Conservation (phyloP, 1,140 invertebrate genomes). For the Pogonomyrmex californicus region DNA sequence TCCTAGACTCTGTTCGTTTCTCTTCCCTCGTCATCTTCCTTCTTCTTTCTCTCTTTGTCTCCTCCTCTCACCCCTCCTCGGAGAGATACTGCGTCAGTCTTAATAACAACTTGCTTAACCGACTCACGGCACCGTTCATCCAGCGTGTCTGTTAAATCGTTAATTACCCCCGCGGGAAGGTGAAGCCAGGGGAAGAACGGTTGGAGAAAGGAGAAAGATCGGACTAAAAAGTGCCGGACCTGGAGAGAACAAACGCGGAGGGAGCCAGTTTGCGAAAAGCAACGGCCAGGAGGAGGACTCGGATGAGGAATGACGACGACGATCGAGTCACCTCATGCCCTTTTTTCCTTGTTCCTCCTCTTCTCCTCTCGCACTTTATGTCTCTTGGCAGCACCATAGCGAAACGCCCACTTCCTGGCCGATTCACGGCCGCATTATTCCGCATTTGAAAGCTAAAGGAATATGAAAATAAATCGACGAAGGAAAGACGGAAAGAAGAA, state of each 20-base stretch:
- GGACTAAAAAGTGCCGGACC: conserved; percentile 9
- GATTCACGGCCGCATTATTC: conserved; percentile 45
- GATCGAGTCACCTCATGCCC: conserved; percentile 6
- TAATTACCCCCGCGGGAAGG: conserved; percentile 78
- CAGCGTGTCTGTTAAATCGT: conserved; percentile 83
- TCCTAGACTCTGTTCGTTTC: conserved; percentile 12
- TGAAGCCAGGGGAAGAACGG: background rate
- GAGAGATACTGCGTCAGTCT: conserved; percentile 70
- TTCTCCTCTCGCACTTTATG: background rate
- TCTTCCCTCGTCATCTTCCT: background rate
- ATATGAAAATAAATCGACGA: conserved; percentile 4
- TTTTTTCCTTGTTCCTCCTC: conserved; percentile 11
- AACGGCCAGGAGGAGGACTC: background rate
- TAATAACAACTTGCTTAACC: conserved; percentile 84
- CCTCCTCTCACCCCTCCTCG: background rate
- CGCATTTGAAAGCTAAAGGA: conserved; percentile 26
- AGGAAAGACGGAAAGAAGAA: background rate
- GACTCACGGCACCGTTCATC: conserved; percentile 75
- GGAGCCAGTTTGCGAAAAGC: conserved; percentile 19
- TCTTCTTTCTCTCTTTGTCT: conserved; percentile 20
- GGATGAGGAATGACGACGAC: conserved; percentile 1
- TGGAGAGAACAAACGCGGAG: conserved; percentile 21
- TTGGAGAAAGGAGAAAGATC: conserved; percentile 13
- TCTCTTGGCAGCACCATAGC: conserved; percentile 24
- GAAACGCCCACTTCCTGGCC: conserved; percentile 72